phyloP scores from a whole-genome alignment of 2,797 vertebrate genomes.

The Sebastes steindachneri region DNA sequence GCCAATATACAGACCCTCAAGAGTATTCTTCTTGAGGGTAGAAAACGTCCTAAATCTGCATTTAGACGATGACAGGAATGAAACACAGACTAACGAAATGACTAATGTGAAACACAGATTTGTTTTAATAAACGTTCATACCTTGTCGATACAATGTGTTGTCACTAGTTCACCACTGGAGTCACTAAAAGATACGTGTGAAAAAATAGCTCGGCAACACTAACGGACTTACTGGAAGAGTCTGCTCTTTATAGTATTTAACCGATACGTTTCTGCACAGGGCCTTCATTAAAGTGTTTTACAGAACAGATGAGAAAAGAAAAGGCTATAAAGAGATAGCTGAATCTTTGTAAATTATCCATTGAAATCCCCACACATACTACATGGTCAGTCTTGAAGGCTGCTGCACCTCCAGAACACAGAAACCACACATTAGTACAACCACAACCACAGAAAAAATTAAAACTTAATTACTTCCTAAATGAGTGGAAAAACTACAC shows the following conservation, averaged over 20 bases:
- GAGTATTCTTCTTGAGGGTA: background rate
- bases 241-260: background rate
- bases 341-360: background rate
- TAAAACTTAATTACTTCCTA: background rate
- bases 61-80: background rate
- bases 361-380: too few species aligned
- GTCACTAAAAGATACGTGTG: background rate
- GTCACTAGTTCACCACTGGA: background rate
- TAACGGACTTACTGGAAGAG: background rate
- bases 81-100: background rate
- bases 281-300: background rate
- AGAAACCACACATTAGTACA: background rate
- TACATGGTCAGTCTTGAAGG: background rate
- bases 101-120: background rate
- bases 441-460: background rate
- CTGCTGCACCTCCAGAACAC: background rate
- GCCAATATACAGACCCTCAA: background rate
- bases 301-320: background rate
- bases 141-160: background rate
- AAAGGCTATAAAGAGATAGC: background rate
- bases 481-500: background rate
- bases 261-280: background rate
- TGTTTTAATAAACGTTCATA: background rate
- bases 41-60: background rate
- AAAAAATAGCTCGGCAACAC: background rate